Base-by-base conservation (phyloP, 2,888 invertebrate genomes). In the Xylota sylvarum region DNA sequence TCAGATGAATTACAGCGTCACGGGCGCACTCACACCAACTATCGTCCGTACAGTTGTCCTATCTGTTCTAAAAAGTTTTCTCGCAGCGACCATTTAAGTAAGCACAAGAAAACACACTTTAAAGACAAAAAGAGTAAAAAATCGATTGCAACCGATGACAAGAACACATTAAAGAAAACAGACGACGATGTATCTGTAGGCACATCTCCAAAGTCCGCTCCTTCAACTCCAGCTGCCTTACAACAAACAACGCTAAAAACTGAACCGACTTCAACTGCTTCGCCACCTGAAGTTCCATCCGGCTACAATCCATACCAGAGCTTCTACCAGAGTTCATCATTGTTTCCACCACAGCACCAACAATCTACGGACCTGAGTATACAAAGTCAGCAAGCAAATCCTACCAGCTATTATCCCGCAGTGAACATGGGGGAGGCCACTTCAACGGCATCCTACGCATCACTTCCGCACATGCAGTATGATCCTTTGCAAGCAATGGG, bases 1-100 rank as follows among this genome's bases (percentile, higher is more conserved):
- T 97, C 97, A 40, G 98, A 98, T 91, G 98, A 98, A 91, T 93
- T 98, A 37, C 97, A 97, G 91, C 94, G 98, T 52, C 98, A 98
- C 90, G 93, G 96, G 17, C 94, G 98, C 35, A 98, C 97, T 0
- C 98, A 98, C 90, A 96, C 98, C 0, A 97, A 97, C 0, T 98
- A 98, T 91, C 97, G 98, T 89, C 94, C 97, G 40, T 98, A 98
- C 91, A 95, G 95, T 0, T 98, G 98, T 90, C 95, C 95, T 52
- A 94, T 96, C n/a, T 98, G 98, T 92, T 94, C 95, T 46, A 98
- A 98, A 91, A 94, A 97, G 62, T 98, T 98, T 92, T 98, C 97
- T 95, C 94, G 98, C 19, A 97, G 97, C 86, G 98, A 98, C 91
- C 98, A 98, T 91, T 94, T 98, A n/a, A 96, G 96, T 83, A 98